Evolutionary conservation across 2,888 invertebrate species (phyloP).

Genomic region (Troilus luridus): DNA sequence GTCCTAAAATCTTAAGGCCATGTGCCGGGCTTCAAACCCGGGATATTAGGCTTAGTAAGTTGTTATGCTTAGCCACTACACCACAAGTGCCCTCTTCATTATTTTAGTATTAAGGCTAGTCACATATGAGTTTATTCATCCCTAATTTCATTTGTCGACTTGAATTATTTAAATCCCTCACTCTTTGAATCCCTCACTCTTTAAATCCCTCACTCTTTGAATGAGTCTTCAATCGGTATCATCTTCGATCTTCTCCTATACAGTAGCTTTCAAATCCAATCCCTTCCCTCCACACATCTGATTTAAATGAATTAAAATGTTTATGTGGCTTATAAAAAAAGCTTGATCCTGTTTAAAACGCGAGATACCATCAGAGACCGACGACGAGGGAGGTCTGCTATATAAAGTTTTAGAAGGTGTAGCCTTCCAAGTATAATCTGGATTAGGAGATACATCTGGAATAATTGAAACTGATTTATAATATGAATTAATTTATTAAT

Average conservation of each 20-base stretch:
- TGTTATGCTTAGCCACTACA: neutral
- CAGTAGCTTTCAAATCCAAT: neutral
- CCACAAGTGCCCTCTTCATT: no score
- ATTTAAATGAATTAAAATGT: conserved; percentile 39
- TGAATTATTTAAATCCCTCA: neutral
- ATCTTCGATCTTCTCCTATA: neutral
- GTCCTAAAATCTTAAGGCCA: no score
- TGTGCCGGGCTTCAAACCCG: no score
- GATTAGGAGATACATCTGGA: conserved; percentile 15
- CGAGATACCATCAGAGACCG: neutral
- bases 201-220: neutral
- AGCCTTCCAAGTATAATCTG: conserved; percentile 2
- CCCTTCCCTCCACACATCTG: neutral
- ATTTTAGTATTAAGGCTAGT: no score
- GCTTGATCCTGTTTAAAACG: conserved; percentile 27
- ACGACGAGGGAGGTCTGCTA: neutral
- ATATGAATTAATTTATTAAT: no score
- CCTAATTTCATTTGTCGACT: neutral
- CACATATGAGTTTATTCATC: neutral
- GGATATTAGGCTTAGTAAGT: no score
- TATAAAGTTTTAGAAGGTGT: conserved; percentile 13
- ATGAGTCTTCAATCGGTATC: neutral
- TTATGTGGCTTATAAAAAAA: conserved; percentile 15
- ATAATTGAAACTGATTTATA: neutral
- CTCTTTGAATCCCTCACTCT: no score